Evolutionary conservation across 2,113 vertebrate species (phyloP).

Genomic region (Pantherophis guttatus): DNA sequence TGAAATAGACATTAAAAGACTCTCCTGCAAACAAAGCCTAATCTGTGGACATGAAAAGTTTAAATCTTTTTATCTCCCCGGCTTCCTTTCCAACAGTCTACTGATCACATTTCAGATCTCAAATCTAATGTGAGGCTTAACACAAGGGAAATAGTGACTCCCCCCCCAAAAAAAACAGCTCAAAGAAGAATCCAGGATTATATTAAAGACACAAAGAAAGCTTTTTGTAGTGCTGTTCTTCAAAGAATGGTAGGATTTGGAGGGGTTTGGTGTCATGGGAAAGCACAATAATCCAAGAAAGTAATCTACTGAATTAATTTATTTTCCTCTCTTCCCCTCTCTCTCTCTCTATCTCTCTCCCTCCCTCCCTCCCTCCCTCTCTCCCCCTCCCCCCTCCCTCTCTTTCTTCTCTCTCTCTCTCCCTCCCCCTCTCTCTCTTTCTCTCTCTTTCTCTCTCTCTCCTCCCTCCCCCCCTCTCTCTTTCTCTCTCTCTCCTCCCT

Average conservation of each 20-base stretch:
- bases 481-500: constrained; percentile 11
- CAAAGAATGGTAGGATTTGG: constrained; percentile 54
- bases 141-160: constrained; percentile 43
- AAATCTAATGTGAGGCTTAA: constrained; percentile 42
- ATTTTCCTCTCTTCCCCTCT: constrained; percentile 24
- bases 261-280: constrained; percentile 52
- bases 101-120: constrained; percentile 43
- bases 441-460: no score
- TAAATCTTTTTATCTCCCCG: constrained; percentile 53
- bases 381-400: not conserved
- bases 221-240: constrained; percentile 54
- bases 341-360: not conserved
- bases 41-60: constrained; percentile 57
- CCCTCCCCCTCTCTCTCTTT: no score
- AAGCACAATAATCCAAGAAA: constrained; percentile 48
- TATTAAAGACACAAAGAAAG: constrained; percentile 49
- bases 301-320: constrained; percentile 49
- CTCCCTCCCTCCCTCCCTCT: constrained; percentile 2
- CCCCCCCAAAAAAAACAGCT: constrained; percentile 43
- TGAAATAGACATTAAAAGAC: constrained; percentile 57
- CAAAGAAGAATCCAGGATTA: constrained; percentile 50
- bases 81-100: constrained; percentile 40
- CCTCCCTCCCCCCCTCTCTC: no score
- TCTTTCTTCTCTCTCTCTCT: no score
- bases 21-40: constrained; percentile 54